phyloP scores from a whole-genome alignment of 2,888 invertebrate species.

The Drosophila histrio region DNA sequence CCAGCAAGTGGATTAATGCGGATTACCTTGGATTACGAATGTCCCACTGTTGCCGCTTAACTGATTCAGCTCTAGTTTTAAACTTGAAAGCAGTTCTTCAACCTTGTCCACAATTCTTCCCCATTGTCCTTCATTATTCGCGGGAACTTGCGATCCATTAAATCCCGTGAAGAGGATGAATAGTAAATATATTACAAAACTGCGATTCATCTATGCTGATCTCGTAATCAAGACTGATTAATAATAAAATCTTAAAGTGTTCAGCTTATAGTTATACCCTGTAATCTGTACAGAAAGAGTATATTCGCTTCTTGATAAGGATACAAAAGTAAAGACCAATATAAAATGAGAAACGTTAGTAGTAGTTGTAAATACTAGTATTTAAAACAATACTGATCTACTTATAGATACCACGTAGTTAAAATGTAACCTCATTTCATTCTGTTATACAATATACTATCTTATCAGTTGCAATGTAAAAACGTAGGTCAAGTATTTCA shows the following conservation, averaged over 20 bases:
- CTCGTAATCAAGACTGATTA: slow-evolving; percentile 30
- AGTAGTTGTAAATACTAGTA: no score
- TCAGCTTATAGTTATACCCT: slow-evolving; percentile 11
- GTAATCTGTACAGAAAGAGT: background rate
- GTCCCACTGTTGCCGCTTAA: slow-evolving; percentile 6
- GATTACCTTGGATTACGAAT: background rate
- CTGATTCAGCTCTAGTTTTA: slow-evolving; percentile 34
- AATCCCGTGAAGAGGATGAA: slow-evolving; percentile 3
- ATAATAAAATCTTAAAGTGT: background rate
- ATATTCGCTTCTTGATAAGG: background rate
- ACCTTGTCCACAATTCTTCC: slow-evolving; percentile 17
- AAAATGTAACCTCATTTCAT: background rate
- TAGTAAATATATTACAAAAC: background rate
- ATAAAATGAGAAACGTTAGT: no score
- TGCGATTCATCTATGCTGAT: slow-evolving; percentile 11
- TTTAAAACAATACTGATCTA: background rate
- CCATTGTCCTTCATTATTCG: background rate
- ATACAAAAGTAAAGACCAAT: background rate
- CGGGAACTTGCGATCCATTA: background rate
- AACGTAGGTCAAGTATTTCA: slow-evolving; percentile 45
- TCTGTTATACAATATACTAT: background rate
- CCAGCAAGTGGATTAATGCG: background rate
- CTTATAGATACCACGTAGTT: background rate
- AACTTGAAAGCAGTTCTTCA: slow-evolving; percentile 47
- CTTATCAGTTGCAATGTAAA: slow-evolving; percentile 39